Percentiles rank a stretch among this genome's conserved stretches.
phyloP scores from a whole-genome alignment of 2,797 vertebrate species.

The Coranthus polyacanthus region DNA sequence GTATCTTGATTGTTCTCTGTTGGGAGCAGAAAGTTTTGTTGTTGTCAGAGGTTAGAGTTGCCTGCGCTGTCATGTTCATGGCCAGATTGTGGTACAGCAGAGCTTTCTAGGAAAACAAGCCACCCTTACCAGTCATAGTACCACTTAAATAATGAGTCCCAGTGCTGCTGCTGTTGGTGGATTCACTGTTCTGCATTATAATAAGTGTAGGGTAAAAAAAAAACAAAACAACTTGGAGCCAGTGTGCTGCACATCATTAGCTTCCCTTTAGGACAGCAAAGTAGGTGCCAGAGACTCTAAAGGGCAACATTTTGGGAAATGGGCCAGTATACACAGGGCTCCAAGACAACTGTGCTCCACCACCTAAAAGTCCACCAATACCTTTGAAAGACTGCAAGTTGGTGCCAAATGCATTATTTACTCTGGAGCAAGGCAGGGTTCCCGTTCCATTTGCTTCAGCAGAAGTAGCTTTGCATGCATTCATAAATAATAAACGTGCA shows the following conservation, averaged over 20 bases:
- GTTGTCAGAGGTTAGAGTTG: slow-evolving; percentile 12
- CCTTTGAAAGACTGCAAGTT: slow-evolving; percentile 66
- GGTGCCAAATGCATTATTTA: slow-evolving; percentile 85
- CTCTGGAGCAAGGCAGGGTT: slow-evolving; percentile 73
- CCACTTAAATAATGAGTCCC: slow-evolving; percentile 67
- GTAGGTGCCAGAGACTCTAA: slow-evolving; percentile 47
- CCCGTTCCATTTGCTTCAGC: slow-evolving; percentile 80
- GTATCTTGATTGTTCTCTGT: slow-evolving; percentile 15
- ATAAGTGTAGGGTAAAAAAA: slow-evolving; percentile 54
- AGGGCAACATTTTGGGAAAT: slow-evolving; percentile 55
- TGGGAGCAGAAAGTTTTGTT: slow-evolving; percentile 37
- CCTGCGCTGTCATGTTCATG: slow-evolving; percentile 23
- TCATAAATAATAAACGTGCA: slow-evolving; percentile 85
- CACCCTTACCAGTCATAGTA: slow-evolving; percentile 32
- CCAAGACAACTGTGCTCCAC: slow-evolving; percentile 38
- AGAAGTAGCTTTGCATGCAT: slow-evolving; percentile 82
- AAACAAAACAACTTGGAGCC: slow-evolving; percentile 52
- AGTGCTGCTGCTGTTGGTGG: slow-evolving; percentile 26
- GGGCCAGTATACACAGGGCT: slow-evolving; percentile 39
- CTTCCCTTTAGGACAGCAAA: slow-evolving; percentile 53
- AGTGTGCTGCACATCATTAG: slow-evolving; percentile 66
- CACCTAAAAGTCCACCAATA: slow-evolving; percentile 57
- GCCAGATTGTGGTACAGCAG: slow-evolving; percentile 27
- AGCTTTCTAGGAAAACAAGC: slow-evolving; percentile 58
- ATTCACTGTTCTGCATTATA: slow-evolving; percentile 64